Conservation (phyloP, 2,113 vertebrate genomes). For the Smithornis capensis region DNA sequence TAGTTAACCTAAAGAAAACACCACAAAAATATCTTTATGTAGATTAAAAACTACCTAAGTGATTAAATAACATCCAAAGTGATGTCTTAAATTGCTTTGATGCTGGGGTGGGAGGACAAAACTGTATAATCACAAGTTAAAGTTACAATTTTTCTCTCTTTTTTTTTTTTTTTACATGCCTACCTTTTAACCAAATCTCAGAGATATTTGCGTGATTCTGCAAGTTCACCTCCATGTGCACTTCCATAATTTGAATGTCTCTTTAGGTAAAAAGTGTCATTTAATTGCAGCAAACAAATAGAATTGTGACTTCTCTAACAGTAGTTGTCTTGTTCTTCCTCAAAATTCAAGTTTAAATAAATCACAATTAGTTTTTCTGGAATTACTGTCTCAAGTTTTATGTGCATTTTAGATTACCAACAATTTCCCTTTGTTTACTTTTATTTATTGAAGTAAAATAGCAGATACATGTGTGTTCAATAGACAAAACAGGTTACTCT, state of each 20-base stretch:
- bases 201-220: background rate
- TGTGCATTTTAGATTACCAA: background rate
- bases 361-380: background rate
- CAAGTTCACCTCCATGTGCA: background rate
- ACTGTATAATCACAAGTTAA: background rate
- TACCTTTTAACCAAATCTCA: background rate
- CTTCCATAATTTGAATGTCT: background rate
- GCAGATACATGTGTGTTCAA: background rate
- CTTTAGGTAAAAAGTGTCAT: background rate
- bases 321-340: background rate
- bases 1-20: background rate
- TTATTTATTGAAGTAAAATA: background rate
- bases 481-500: constrained; percentile 13
- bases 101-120: background rate
- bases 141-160: background rate
- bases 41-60: background rate
- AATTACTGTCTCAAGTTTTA: background rate
- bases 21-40: background rate
- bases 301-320: background rate
- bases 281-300: background rate
- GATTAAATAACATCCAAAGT: background rate
- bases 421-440: background rate
- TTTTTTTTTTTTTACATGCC: background rate
- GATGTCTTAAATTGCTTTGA: background rate
- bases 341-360: background rate